Evolutionary conservation across 2,113 vertebrate genomes (phyloP), one percentile per base, ranked within the genome.

Genomic region (Mola mola): DNA sequence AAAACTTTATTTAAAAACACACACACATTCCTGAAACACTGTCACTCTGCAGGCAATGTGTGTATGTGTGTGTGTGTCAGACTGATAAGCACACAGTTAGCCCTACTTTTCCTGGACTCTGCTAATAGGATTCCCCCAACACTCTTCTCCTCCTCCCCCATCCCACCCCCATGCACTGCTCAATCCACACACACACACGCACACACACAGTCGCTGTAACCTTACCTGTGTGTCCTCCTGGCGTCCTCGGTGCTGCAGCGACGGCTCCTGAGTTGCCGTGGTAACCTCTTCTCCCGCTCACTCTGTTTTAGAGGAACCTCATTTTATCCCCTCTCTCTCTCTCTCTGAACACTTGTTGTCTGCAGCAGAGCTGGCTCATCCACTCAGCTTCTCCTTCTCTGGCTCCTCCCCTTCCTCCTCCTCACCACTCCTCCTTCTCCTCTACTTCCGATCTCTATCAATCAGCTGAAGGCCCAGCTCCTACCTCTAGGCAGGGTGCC

Each of bases 321-420:
- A 41, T 59, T 55, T 26, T 51, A 40, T 61, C 50, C 42, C 52
- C 46, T 5, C 50, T 69, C 61, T 5, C 34, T 26, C 43, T 25
- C 19, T 52, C 52, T 65, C 69, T 59, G 52, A 71, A 78, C 85
- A 86, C 84, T 88, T 86, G 86, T 85, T 83, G 76, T 81, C 71
- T 22, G 73, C 66, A 71, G 67, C 70, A 62, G 13, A 73, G 61
- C 53, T 57, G 67, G 72, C 75, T 83, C 75, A 70, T 79, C 43
- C 0, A 15, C 66, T 75, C 36, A 4, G 47, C 66, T 57, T 42
- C 70, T 60, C 55, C 60, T 65, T 42, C 42, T 59, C 34, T 21
- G 47, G 62, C 43, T 67, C 34, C 22, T 34, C 26, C 19, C 16
- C 9, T 61, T 43, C 50, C 33, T 68, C 59, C 31, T 19, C 44